Evolutionary conservation across 2,797 vertebrate genomes (phyloP).

Genomic region (Pachyuromys duprasi): DNA sequence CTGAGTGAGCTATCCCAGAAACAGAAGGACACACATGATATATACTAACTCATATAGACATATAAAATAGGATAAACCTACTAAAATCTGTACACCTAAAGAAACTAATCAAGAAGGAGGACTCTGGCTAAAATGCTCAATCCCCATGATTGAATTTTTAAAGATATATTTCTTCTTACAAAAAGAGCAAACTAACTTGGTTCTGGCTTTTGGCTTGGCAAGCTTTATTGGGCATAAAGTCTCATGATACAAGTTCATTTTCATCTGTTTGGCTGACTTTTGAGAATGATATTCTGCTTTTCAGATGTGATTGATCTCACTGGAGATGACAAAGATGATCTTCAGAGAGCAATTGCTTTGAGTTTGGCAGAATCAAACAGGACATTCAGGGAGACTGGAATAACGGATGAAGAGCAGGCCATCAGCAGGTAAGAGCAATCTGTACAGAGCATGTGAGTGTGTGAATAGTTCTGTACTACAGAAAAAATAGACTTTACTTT

Average conservation of each 20-base stretch:
- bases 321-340: conserved; percentile 99
- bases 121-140: too few relatives aligned
- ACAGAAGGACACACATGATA: too few relatives aligned
- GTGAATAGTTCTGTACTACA: conserved; percentile 61
- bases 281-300: conserved; percentile 89
- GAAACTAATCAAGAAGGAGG: too few relatives aligned
- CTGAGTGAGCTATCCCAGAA: too few relatives aligned
- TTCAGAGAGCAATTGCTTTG: conserved; percentile 99
- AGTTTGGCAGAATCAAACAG: conserved; percentile 98
- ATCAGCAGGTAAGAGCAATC: conserved; percentile 95
- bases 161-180: neutral
- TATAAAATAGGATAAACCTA: too few relatives aligned
- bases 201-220: conserved; percentile 50
- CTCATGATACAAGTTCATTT: conserved; percentile 77
- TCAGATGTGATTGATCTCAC: conserved; percentile 99
- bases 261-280: conserved; percentile 86
- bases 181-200: neutral
- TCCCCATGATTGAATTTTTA: too few relatives aligned
- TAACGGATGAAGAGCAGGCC: conserved; percentile 99
- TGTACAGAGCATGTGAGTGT: conserved; percentile 81
- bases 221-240: conserved; percentile 19
- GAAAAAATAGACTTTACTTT: conserved; percentile 80
- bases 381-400: conserved; percentile 98
- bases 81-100: too few relatives aligned
- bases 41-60: too few relatives aligned